Percentiles rank a stretch among this genome's conserved stretches.
Evolutionary conservation across 2,888 invertebrate genomes (phyloP).

Genomic region (Apodemia hepburni): DNA sequence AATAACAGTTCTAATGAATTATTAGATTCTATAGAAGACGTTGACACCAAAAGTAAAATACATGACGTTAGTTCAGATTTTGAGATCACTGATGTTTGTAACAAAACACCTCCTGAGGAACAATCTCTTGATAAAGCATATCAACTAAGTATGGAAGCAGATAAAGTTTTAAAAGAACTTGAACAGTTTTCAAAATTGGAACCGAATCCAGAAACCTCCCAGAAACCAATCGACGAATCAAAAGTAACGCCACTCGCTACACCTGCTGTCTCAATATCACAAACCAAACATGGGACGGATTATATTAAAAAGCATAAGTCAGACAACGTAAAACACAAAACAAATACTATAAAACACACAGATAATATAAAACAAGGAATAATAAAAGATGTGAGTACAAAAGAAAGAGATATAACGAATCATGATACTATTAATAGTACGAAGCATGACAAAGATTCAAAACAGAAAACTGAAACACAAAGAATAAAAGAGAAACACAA

Average conservation of each 20-base stretch:
- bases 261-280: constrained; percentile 27
- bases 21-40: constrained; percentile 14
- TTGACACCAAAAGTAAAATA: background rate
- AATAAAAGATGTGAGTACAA: background rate
- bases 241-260: constrained; percentile 24
- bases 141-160: constrained; percentile 51
- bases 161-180: constrained; percentile 43
- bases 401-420: background rate
- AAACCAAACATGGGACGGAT: constrained; percentile 27
- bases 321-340: background rate
- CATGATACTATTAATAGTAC: background rate
- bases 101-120: background rate
- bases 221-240: constrained; percentile 19
- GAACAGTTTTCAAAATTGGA: constrained; percentile 57
- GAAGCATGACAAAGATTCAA: background rate
- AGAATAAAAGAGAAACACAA: constrained; percentile 8
- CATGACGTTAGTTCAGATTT: background rate
- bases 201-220: constrained; percentile 39
- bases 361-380: constrained; percentile 18
- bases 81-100: constrained; percentile 13
- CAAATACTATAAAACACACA: no score
- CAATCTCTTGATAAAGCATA: constrained; percentile 53
- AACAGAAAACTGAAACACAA: constrained; percentile 7
- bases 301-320: constrained; percentile 13
- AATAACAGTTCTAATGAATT: constrained; percentile 24